Conservation (phyloP, 2,113 vertebrate genomes). For the Mastomys natalensis region DNA sequence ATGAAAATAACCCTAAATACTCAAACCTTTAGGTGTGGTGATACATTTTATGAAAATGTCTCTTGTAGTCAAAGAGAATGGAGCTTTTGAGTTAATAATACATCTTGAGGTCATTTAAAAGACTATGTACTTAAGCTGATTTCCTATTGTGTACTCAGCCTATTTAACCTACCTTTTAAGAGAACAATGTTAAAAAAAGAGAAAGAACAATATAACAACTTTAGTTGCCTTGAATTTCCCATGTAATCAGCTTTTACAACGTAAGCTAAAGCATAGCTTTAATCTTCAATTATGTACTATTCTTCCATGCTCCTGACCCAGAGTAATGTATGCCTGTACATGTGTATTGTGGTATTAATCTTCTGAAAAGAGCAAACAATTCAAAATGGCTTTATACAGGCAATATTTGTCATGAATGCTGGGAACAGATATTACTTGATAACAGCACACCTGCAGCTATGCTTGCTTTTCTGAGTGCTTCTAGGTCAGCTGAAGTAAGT, state of each 20-base stretch:
- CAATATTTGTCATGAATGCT: not conserved
- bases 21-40: not conserved
- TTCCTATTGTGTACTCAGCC: not conserved
- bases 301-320: not conserved
- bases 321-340: not conserved
- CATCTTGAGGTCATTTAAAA: not conserved
- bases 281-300: not conserved
- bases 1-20: constrained; percentile 1
- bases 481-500: not conserved
- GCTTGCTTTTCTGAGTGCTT: not conserved
- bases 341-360: not conserved
- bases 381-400: not conserved
- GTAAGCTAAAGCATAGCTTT: not conserved
- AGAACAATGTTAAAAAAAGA: not conserved
- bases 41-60: not conserved
- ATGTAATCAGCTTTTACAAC: not conserved
- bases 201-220: not conserved
- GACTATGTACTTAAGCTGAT: not conserved
- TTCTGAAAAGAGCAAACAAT: not conserved
- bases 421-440: not conserved
- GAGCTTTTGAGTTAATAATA: not conserved
- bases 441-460: not conserved
- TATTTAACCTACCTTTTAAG: not conserved
- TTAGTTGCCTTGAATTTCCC: not conserved
- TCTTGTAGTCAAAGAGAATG: not conserved